These are phyloP conservation scores for Aromia moschata DNA, from an alignment of 2,888 invertebrate species.

Conservation along the genomic window DNA sequence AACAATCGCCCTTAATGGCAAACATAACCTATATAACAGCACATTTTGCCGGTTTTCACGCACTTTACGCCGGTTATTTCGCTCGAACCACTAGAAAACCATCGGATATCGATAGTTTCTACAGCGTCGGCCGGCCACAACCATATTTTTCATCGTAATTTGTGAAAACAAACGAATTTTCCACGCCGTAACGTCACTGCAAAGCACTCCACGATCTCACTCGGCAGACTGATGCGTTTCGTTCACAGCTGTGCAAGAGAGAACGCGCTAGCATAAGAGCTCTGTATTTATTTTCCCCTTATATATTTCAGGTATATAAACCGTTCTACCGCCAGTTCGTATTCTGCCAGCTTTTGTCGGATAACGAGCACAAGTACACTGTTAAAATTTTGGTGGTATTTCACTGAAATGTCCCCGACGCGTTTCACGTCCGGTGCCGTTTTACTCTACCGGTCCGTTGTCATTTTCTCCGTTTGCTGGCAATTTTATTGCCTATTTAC, in stretches of 20 bases:
- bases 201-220: constrained; percentile 57
- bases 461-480: background rate
- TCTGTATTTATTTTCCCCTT: constrained; percentile 61
- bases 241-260: constrained; percentile 63
- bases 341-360: constrained; percentile 55
- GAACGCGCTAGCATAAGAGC: constrained; percentile 52
- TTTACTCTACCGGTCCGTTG: too few species aligned
- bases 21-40: constrained; percentile 54
- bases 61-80: constrained; percentile 37
- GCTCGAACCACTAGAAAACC: constrained; percentile 28
- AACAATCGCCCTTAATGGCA: constrained; percentile 53
- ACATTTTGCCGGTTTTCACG: constrained; percentile 53
- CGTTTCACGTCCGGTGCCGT: background rate
- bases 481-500: background rate
- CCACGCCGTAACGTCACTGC: constrained; percentile 46
- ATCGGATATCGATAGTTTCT: constrained; percentile 27
- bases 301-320: constrained; percentile 59
- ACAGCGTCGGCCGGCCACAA: constrained; percentile 25
- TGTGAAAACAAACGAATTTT: constrained; percentile 44
- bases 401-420: constrained; percentile 25
- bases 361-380: constrained; percentile 52
- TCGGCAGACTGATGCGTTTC: constrained; percentile 64
- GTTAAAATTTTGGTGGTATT: constrained; percentile 48
- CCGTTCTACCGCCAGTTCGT: constrained; percentile 59
- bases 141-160: constrained; percentile 42